phyloP scores from a whole-genome alignment of 2,888 invertebrate genomes.

The Agonum fuliginosum region DNA sequence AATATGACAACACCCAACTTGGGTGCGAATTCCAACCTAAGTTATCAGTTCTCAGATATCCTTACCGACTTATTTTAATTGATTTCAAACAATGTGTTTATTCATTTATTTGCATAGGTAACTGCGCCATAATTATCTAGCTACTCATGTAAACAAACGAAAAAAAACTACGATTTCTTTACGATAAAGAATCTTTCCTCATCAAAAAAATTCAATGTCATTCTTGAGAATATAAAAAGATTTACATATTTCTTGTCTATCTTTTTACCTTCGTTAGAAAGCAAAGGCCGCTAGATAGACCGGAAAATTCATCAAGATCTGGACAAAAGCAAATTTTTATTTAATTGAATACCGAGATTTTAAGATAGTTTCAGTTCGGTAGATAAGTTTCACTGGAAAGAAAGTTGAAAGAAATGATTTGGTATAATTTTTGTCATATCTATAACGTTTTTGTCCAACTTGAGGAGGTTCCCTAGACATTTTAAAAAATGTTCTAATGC shows the following conservation, averaged over 20 bases:
- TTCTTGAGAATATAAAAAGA: not conserved
- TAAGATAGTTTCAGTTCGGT: slow-evolving; percentile 24
- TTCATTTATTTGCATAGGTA: not conserved
- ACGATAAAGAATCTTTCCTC: not conserved
- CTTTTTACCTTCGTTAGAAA: slow-evolving; percentile 1
- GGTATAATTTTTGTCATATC: not conserved
- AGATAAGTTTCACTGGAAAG: slow-evolving; percentile 14
- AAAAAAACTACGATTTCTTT: not conserved
- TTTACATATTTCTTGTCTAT: slow-evolving; percentile 8
- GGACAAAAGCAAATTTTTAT: slow-evolving; percentile 38
- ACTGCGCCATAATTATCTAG: not conserved
- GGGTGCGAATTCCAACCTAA: too few relatives aligned
- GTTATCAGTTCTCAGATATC: too few relatives aligned
- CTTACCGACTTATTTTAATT: too few relatives aligned
- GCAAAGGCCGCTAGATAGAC: slow-evolving; percentile 3
- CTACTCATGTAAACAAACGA: not conserved
- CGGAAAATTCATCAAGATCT: slow-evolving; percentile 9
- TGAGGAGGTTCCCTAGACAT: too few relatives aligned
- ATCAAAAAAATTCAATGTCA: slow-evolving; percentile 8
- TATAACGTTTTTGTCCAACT: too few relatives aligned
- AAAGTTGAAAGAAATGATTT: too few relatives aligned
- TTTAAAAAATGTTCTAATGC: too few relatives aligned
- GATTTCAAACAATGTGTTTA: too few relatives aligned
- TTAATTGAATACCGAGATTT: slow-evolving; percentile 21
- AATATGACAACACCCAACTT: too few relatives aligned